A percentile compares a stretch with the other conserved stretches of the same genome.
Evolutionary conservation across 2,888 invertebrate species (phyloP).

Genomic region (Callinectes sapidus): DNA sequence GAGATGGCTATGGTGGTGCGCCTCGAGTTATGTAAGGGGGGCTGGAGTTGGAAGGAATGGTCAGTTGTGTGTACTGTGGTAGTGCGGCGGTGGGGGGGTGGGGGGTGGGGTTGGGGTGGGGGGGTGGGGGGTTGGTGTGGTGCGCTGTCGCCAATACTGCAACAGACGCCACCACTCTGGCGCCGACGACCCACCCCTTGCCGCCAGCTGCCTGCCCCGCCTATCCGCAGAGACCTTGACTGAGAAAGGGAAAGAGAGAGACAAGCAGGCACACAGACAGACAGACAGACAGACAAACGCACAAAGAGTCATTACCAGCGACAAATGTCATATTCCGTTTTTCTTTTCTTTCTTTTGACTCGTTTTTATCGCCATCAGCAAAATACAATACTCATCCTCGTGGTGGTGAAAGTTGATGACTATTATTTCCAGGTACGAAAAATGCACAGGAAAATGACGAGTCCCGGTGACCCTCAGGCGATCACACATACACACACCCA

Average conservation of each 20-base stretch:
- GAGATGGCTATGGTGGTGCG: not conserved
- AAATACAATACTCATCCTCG: not conserved
- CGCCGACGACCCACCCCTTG: conserved; percentile 18
- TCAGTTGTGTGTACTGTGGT: not conserved
- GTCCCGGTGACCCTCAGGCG: no score
- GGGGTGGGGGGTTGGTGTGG: not conserved
- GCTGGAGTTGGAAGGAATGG: not conserved
- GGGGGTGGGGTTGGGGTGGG: not conserved
- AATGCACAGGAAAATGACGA: no score
- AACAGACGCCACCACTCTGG: not conserved
- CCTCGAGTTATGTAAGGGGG: not conserved
- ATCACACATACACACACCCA: no score
- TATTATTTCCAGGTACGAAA: not conserved
- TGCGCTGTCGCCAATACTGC: not conserved
- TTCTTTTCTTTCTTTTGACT: not conserved
- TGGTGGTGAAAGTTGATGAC: not conserved
- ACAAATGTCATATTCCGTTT: not conserved
- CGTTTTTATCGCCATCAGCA: not conserved
- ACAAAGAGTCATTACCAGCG: not conserved
- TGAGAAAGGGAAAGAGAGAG: not conserved
- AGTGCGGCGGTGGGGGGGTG: not conserved
- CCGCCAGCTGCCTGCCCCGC: not conserved
- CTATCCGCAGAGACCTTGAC: not conserved
- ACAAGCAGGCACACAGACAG: not conserved
- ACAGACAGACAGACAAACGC: not conserved